These are phyloP conservation scores for Pararge aegeria DNA, from an alignment of 1,140 invertebrate genomes.

Conservation along the genomic window DNA sequence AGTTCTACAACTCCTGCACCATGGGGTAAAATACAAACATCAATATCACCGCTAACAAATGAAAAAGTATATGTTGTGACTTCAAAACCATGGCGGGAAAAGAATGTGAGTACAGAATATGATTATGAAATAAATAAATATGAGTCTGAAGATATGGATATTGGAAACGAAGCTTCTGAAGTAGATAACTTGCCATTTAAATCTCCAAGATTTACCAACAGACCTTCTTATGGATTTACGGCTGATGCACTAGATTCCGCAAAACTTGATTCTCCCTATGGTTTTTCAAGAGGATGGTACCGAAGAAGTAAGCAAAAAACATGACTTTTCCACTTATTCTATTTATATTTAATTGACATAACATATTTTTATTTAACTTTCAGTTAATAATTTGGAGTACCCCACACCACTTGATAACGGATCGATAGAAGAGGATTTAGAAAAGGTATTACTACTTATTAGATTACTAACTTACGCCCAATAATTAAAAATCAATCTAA, in stretches of 20 bases:
- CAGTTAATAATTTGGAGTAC: constrained; percentile 80
- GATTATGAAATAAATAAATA: constrained; percentile 44
- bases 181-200: constrained; percentile 72
- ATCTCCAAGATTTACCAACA: constrained; percentile 81
- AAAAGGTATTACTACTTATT: constrained; percentile 20
- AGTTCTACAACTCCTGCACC: constrained; percentile 65
- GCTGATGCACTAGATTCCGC: constrained; percentile 51
- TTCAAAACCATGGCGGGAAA: constrained; percentile 80
- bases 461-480: too few relatives aligned
- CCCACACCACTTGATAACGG: constrained; percentile 36
- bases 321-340: not conserved
- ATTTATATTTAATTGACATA: not conserved
- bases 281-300: constrained; percentile 74
- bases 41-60: constrained; percentile 85
- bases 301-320: constrained; percentile 77
- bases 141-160: constrained; percentile 53
- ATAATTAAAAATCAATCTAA: too few relatives aligned
- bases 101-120: constrained; percentile 47
- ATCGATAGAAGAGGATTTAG: constrained; percentile 38
- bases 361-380: constrained; percentile 43
- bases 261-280: constrained; percentile 64
- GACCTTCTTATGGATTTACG: constrained; percentile 78
- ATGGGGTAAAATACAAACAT: constrained; percentile 85
- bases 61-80: constrained; percentile 90
- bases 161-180: constrained; percentile 39